phyloP scores from a whole-genome alignment of 2,797 vertebrate species.

The Distichodus sexfasciatus region DNA sequence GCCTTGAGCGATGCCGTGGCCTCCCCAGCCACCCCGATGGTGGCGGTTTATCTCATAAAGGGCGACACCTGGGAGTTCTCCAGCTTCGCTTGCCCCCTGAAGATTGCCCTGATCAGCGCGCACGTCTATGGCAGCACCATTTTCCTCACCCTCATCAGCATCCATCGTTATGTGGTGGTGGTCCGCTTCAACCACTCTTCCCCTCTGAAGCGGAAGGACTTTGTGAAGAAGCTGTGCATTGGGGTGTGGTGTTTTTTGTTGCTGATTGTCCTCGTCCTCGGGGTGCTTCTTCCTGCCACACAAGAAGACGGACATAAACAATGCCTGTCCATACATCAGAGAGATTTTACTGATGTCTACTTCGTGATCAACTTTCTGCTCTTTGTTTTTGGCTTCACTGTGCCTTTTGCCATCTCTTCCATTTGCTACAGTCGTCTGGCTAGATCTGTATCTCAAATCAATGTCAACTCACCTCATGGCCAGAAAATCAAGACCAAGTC shows the following conservation, averaged over 20 bases:
- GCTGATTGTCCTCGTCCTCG: slow-evolving; percentile 54
- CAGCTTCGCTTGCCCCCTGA: slow-evolving; percentile 63
- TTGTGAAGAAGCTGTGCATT: slow-evolving; percentile 64
- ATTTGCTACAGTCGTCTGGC: slow-evolving; percentile 63
- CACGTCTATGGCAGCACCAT: slow-evolving; percentile 71
- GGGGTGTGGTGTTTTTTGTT: slow-evolving; percentile 64
- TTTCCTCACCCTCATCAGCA: slow-evolving; percentile 73
- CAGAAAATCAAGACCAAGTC: slow-evolving; percentile 66
- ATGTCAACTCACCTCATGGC: slow-evolving; percentile 57
- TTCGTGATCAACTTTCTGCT: slow-evolving; percentile 64
- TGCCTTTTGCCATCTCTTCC: slow-evolving; percentile 62
- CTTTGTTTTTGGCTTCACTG: slow-evolving; percentile 58
- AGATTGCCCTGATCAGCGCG: slow-evolving; percentile 61
- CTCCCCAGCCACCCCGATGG: slow-evolving; percentile 58
- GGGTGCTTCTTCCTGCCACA: slow-evolving; percentile 59
- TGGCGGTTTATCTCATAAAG: slow-evolving; percentile 60
- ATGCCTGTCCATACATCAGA: slow-evolving; percentile 70
- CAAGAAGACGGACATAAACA: slow-evolving; percentile 43
- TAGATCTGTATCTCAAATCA: slow-evolving; percentile 57
- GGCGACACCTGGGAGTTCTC: slow-evolving; percentile 63
- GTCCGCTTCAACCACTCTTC: slow-evolving; percentile 60
- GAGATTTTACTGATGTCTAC: slow-evolving; percentile 41
- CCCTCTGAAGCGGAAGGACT: slow-evolving; percentile 61
- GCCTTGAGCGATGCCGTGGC: slow-evolving; percentile 67
- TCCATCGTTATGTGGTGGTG: slow-evolving; percentile 65